Conservation (phyloP, 2,113 vertebrate species). For the Lichenostomus cassidix region DNA sequence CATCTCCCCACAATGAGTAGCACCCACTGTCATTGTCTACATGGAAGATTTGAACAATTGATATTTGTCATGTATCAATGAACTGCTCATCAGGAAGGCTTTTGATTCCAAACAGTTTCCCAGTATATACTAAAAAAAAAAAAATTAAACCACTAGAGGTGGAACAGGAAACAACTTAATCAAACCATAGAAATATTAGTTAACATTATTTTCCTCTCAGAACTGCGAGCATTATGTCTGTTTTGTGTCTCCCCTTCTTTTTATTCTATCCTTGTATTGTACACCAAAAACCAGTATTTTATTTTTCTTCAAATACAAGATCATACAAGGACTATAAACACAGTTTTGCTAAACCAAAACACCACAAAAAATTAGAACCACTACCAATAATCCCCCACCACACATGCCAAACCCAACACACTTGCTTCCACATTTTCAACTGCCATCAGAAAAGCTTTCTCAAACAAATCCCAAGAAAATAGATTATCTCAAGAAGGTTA, state of each 20-base stretch:
- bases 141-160: background rate
- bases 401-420: rapidly evolving
- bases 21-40: too few species aligned
- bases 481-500: background rate
- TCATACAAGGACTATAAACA: background rate
- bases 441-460: background rate
- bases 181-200: background rate
- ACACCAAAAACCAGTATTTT: background rate
- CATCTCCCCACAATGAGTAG: rapidly evolving
- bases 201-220: background rate
- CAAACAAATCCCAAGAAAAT: background rate
- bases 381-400: rapidly evolving
- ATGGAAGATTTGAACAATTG: background rate
- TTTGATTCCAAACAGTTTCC: background rate
- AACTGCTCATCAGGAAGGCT: background rate
- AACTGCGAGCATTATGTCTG: background rate
- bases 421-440: background rate
- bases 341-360: background rate
- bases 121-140: background rate
- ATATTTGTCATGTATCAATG: background rate
- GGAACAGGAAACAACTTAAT: background rate
- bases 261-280: background rate
- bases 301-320: background rate
- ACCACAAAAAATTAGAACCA: background rate
- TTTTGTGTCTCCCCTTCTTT: background rate